These are phyloP conservation scores for Orchesellides sinensis DNA, from an alignment of 2,888 invertebrate species.

Conservation along the genomic window DNA sequence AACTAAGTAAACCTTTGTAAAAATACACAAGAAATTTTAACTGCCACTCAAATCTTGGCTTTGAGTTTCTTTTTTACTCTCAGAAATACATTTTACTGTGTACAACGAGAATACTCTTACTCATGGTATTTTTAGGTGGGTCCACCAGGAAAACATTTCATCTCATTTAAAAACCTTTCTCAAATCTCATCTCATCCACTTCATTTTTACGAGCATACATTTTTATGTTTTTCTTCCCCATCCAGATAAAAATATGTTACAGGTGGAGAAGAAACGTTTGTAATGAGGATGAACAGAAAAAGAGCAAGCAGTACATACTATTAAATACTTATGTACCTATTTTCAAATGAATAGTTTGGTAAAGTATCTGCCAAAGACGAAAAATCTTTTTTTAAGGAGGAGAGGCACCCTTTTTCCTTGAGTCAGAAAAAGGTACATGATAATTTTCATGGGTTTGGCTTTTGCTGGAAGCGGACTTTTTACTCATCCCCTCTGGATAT, in stretches of 20 bases:
- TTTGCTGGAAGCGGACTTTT: constrained; percentile 10
- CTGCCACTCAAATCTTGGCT: not conserved
- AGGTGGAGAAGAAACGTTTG: not conserved
- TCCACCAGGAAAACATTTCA: constrained; percentile 4
- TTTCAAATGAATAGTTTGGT: not conserved
- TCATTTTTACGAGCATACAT: constrained; percentile 23
- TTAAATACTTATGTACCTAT: not conserved
- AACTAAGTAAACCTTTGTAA: too few species aligned
- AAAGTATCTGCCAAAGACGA: not conserved
- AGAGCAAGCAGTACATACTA: not conserved
- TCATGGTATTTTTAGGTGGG: constrained; percentile 42
- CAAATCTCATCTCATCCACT: not conserved
- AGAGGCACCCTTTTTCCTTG: constrained; percentile 24
- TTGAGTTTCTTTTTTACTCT: not conserved
- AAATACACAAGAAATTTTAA: not conserved
- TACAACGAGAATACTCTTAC: not conserved
- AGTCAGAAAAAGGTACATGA: constrained; percentile 8
- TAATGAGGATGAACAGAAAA: not conserved
- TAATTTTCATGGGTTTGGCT: constrained; percentile 41
- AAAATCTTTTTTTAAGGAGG: not conserved
- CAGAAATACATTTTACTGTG: not conserved
- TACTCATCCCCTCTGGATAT: not conserved
- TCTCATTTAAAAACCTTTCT: not conserved
- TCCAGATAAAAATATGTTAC: not conserved
- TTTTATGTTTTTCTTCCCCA: not conserved